Base-by-base conservation (phyloP, 1,140 invertebrate genomes). In the Dysdera silvatica region DNA sequence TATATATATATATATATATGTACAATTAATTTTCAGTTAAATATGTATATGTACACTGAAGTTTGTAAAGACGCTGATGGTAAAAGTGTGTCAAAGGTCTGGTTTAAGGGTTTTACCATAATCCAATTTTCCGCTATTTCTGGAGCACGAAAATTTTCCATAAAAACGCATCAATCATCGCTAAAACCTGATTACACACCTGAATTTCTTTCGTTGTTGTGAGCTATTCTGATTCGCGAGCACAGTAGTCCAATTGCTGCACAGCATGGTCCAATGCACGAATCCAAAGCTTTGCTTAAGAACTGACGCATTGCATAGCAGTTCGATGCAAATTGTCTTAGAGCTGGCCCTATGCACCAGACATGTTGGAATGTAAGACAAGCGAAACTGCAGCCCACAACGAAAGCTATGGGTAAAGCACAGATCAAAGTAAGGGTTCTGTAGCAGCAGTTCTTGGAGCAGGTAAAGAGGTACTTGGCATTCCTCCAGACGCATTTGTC, bases 351-450 rank as follows among this genome's bases (percentile, higher is more conserved):
- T 10, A 82, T 74, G 67, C 84, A 85, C 85, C 85, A 87, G 54
- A 87, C 84, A 76, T 87, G 83, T 84, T 87, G 74, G 76, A 88
- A 89, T 2, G 86, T 82, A 3, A 87, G 75, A 67, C 84, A 86
- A 14, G 87, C 87, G 69, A 88, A 89, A 12, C 82, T 80, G 64
- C 84, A 83, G 2, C 87, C 87, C 47, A 87, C 78, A 62, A 82
- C 76, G 51, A 87, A 78, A 0, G 86, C 86, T 45, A 83, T 77
- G 31, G 85, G 76, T 1, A 86, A 83, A 0, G 84, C 85, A 10
- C 84, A 77, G 10, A 88, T 61, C 12, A 85, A 79, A 0, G 84
- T 82, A 10, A 87, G 76, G 28, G 85, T 71, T 2, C 82, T 80
- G 78, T 89, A 89, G 71, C 86, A 88, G 69, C 80, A 82, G 69